Conservation (phyloP, 2,797 vertebrate genomes). For the Oreochromis grahami region DNA sequence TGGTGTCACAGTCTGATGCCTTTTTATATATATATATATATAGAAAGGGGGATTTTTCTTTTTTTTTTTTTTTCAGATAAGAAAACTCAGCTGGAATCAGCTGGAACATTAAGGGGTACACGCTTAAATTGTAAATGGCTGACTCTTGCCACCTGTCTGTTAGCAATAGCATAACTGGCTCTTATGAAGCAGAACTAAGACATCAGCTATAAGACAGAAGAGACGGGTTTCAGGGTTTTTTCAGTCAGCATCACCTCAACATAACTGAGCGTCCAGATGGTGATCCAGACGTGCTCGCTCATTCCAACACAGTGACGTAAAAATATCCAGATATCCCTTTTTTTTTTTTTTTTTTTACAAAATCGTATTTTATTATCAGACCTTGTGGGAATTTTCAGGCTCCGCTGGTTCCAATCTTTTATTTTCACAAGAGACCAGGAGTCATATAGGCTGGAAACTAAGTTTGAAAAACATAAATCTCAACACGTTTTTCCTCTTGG, state of each 20-base stretch:
- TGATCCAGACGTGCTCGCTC: background rate
- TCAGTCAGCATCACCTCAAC: background rate
- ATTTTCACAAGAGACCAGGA: background rate
- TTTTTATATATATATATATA: too few relatives aligned
- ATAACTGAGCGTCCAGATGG: background rate
- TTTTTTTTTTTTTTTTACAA: too few relatives aligned
- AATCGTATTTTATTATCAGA: background rate
- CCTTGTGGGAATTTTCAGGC: rapidly evolving
- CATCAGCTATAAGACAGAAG: background rate
- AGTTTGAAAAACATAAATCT: background rate
- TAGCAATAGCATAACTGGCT: background rate
- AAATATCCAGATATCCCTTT: background rate
- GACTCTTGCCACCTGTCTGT: background rate
- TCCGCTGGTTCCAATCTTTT: background rate
- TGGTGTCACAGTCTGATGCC: background rate
- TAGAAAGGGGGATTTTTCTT: rapidly evolving
- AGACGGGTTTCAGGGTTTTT: rapidly evolving
- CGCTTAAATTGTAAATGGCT: background rate
- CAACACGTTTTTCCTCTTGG: background rate
- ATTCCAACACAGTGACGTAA: background rate
- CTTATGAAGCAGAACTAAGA: background rate
- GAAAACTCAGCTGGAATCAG: background rate
- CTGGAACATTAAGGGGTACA: background rate
- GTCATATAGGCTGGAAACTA: background rate
- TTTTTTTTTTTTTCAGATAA: background rate